Base-by-base conservation (phyloP, 2,113 vertebrate species). In the Eolophus roseicapilla region DNA sequence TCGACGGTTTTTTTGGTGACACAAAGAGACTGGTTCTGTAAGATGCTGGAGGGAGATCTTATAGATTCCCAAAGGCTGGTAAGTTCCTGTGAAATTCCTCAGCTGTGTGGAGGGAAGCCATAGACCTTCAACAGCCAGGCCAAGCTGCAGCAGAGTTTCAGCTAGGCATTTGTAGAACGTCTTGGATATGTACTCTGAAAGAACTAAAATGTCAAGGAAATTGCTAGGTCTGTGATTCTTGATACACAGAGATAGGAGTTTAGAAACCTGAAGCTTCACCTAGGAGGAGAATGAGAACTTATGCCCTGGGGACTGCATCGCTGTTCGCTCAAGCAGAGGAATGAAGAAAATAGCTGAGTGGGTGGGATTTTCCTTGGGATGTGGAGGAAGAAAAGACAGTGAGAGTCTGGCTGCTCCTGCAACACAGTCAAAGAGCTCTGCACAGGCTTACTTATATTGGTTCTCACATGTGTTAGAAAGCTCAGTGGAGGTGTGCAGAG, bases 341-440 rank as follows among this genome's bases (percentile, higher is more conserved):
- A 90, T 52, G 62, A 83, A 92, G 76, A 76, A 88, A 93, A 89
- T 59, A 84, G 37, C 43, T 82, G 79, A 80, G 52, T 80, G 76
- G 59, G 67, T 95, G 78, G 90, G 90, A 86, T 92, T 94, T 92
- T 47, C 75, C 37, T 59, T 71, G 83, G 53, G 65, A 17, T 52
- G 28, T 59, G 50, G 8, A 13, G 64, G 71, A 71, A 27, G 46
- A 77, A 82, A 76, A 80, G 35, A 17, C 55, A 20, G 29, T 13
- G 8, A 63, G 85, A 86, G 27, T 57, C 76, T 75, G 53, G 3
- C 47, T 74, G 57, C 31, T 95, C 91, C 70, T 93, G 63, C 62
- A 83, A 37, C 0, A 0, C 71, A 16, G 4, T 33, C 21, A 18
- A 25, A 92, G 64, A 71, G 28, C 60, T 92, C 70, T 33, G 12